Base-by-base conservation (phyloP, 2,797 vertebrate species). In the Cossypha polioptera region DNA sequence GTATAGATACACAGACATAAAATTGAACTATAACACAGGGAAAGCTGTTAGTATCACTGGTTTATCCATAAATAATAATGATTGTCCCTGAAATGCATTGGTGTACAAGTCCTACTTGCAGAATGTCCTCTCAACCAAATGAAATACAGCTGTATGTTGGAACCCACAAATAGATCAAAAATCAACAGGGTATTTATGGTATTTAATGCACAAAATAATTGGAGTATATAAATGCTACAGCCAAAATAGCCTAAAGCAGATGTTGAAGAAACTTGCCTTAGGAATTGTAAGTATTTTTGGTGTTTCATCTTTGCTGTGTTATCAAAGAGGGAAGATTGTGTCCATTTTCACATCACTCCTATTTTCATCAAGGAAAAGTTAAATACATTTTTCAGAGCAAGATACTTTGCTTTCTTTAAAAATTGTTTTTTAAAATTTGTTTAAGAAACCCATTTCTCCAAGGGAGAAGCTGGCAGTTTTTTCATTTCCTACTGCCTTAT, bases 201-300 rank as follows among this genome's bases (percentile, higher is more conserved):
- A 57, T 87, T 95, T 92, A 97, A 86, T 95, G 82, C 69, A 93
- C 43, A 63, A 91, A 96, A 91, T 94, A 95, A 88, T 93, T 90
- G 61, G 58, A 69, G 86, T 76, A 38, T 59, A 62, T 78, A 83
- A 87, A 73, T 80, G 62, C 83, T 90, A 55, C 51, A 93, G 80
- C 75, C 58, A 74, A 95, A 97, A 96, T 94, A 96, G 77, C 63
- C 68, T 93, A 88, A 87, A 79, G 73, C 90, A 96, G 85, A 90
- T 88, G 87, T 51, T 72, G 88, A 87, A 90, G 71, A 74, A 92
- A 77, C 53, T 94, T 95, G 90, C 35, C 35, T 59, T 90, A 85
- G 61, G 81, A 83, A 67, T 88, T 82, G 14, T 53, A 78, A 95
- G 71, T 86, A 87, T 95, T 96, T 95, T 45, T 78, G 47, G 25